phyloP scores from a whole-genome alignment of 53 echinoderm and acorn worm species.

The Luidia sarsii region DNA sequence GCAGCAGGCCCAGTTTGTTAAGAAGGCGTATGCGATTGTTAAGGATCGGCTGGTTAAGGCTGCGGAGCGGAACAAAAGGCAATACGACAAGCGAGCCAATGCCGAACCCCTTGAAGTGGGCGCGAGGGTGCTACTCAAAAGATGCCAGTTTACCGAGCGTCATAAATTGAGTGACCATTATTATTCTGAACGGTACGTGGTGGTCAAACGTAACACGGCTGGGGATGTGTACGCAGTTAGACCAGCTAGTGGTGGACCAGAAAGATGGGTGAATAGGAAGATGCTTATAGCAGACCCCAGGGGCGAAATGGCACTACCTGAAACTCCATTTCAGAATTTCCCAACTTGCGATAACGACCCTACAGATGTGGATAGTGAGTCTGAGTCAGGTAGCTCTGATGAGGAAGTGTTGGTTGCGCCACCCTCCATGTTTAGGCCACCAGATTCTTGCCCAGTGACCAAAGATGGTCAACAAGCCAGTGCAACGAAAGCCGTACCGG shows the following conservation, averaged over 20 bases:
- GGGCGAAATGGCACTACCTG: background rate
- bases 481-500: background rate
- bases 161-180: slow-evolving; percentile 27
- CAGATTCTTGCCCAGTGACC: background rate
- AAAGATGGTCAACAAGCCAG: background rate
- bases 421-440: background rate
- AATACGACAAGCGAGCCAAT: slow-evolving; percentile 11
- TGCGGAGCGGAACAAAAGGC: slow-evolving; percentile 6
- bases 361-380: background rate
- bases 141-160: slow-evolving; percentile 13
- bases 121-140: slow-evolving; percentile 13
- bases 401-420: background rate
- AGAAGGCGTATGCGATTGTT: background rate
- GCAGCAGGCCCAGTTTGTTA: background rate
- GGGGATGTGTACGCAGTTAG: slow-evolving; percentile 34
- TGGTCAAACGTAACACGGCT: background rate
- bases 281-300: slow-evolving; percentile 42
- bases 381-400: background rate
- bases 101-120: slow-evolving; percentile 19
- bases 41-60: background rate
- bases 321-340: background rate
- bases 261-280: slow-evolving; percentile 3
- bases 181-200: background rate
- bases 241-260: slow-evolving; percentile 29
- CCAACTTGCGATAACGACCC: too few relatives aligned